phyloP scores from a whole-genome alignment of 2,797 vertebrate species.

The Florisuga fusca region DNA sequence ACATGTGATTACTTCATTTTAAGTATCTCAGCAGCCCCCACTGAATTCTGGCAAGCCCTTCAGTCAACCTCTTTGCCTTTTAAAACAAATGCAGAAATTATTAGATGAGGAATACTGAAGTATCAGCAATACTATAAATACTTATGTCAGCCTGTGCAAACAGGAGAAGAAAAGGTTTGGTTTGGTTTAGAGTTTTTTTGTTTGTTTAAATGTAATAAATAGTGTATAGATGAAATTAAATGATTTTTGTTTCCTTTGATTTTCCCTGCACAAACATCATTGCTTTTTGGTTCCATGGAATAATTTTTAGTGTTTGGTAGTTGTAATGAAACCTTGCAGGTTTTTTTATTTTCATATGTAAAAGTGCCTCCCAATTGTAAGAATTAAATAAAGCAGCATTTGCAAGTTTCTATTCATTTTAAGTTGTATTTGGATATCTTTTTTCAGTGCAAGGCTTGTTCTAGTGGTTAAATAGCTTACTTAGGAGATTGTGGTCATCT shows the following conservation, averaged over 20 bases:
- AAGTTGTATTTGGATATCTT: neutral
- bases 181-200: neutral
- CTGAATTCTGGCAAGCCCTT: neutral
- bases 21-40: neutral
- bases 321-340: slow-evolving; percentile 17
- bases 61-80: neutral
- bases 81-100: neutral
- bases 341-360: slow-evolving; percentile 18
- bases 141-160: neutral
- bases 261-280: neutral
- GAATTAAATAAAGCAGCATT: slow-evolving; percentile 48
- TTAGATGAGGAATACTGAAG: neutral
- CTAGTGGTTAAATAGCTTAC: neutral
- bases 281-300: slow-evolving; percentile 21
- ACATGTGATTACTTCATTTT: neutral
- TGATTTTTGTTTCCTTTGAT: no score
- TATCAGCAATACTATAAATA: neutral
- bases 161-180: neutral
- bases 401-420: slow-evolving; percentile 45
- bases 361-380: slow-evolving; percentile 58
- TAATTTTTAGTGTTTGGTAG: neutral
- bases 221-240: neutral
- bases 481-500: neutral
- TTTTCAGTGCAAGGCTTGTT: neutral
- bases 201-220: slow-evolving; percentile 7